These are phyloP conservation scores for Meteorus colon DNA, from an alignment of 2,888 invertebrate species.

Conservation along the genomic window DNA sequence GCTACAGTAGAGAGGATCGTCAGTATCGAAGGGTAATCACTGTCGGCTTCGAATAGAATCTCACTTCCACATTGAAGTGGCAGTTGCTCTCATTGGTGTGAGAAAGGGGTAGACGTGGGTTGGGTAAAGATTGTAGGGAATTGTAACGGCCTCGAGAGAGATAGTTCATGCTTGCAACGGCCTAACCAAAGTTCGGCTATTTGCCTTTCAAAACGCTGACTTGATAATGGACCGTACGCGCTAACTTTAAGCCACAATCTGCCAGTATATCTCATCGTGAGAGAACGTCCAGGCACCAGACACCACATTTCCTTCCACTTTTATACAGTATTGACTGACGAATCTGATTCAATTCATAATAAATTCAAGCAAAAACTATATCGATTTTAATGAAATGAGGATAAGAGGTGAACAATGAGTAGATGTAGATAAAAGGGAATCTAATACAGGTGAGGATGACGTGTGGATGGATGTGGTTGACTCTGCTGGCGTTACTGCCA, in stretches of 20 bases:
- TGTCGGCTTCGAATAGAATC: slow-evolving; percentile 16
- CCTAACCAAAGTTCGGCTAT: slow-evolving; percentile 60
- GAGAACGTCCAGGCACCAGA: slow-evolving; percentile 40
- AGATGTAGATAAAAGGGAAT: not conserved
- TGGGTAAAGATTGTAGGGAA: slow-evolving; percentile 10
- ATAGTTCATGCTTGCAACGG: slow-evolving; percentile 47
- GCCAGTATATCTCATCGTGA: slow-evolving; percentile 47
- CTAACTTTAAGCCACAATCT: slow-evolving; percentile 56
- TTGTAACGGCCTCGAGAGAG: slow-evolving; percentile 20
- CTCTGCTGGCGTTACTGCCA: slow-evolving; percentile 56
- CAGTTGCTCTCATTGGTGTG: not conserved
- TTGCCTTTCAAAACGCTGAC: slow-evolving; percentile 62
- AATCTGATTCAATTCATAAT: slow-evolving; percentile 34
- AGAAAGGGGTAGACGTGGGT: not conserved
- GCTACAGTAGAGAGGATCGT: not conserved
- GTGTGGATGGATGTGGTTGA: slow-evolving; percentile 32
- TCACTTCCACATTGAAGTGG: not conserved
- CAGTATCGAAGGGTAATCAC: slow-evolving; percentile 30
- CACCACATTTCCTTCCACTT: not conserved
- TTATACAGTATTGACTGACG: slow-evolving; percentile 14
- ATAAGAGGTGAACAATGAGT: not conserved
- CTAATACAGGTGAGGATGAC: slow-evolving; percentile 16
- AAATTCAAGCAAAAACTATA: not conserved
- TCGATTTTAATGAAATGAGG: not conserved
- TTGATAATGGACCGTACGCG: slow-evolving; percentile 55